A percentile compares a stretch with the other conserved stretches of the same genome.
Evolutionary conservation across 2,797 vertebrate genomes (phyloP).

Genomic region (Orientallactaga sibirica): DNA sequence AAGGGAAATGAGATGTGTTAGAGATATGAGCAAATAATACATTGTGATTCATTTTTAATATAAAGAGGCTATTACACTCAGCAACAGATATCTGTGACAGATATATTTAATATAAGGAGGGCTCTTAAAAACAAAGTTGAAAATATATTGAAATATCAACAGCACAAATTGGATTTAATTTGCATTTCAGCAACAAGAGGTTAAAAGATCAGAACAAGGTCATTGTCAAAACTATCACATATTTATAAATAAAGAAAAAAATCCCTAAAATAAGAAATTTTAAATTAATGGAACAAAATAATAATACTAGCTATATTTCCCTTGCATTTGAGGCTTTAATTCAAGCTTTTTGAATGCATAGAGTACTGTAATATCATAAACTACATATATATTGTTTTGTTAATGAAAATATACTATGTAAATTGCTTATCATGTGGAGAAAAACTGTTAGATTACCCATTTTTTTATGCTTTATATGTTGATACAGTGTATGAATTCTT

Average conservation of each 20-base stretch:
- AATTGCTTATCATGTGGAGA: neutral
- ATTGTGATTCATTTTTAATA: constrained; percentile 77
- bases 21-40: constrained; percentile 76
- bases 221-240: neutral
- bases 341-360: neutral
- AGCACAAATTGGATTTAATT: constrained; percentile 62
- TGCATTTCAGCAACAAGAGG: constrained; percentile 37
- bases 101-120: constrained; percentile 70
- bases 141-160: constrained; percentile 55
- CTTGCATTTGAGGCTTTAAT: neutral
- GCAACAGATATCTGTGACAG: constrained; percentile 65
- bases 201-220: constrained; percentile 44
- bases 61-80: constrained; percentile 73
- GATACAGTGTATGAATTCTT: neutral
- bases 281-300: constrained; percentile 11
- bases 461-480: neutral
- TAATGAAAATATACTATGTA: neutral
- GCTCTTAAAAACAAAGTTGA: constrained; percentile 48
- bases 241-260: neutral
- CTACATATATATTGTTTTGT: neutral
- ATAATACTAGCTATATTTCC: neutral
- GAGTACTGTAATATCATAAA: neutral
- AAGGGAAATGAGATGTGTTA: constrained; percentile 78
- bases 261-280: neutral
- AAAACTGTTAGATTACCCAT: neutral